A percentile compares a stretch with the other conserved stretches of the same genome.
phyloP scores from a whole-genome alignment of 2,888 invertebrate genomes.

The Stenodema calcarata region DNA sequence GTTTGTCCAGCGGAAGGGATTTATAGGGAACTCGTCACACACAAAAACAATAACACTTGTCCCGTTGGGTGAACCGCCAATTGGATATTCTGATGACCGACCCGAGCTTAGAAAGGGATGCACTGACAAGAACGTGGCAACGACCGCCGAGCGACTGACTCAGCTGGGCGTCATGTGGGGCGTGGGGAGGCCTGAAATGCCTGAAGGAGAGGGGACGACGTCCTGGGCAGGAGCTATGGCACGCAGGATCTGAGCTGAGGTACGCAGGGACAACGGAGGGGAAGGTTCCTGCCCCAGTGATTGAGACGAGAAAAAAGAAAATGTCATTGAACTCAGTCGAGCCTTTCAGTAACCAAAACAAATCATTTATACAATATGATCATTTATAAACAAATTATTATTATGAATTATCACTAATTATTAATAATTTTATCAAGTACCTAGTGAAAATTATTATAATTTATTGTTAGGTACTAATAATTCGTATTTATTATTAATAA shows the following conservation, averaged over 20 bases:
- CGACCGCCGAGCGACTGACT: slow-evolving; percentile 31
- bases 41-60: neutral
- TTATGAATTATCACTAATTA: no score
- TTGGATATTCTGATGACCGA: neutral
- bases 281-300: no score
- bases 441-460: no score
- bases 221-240: neutral
- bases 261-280: no score
- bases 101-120: neutral
- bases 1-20: slow-evolving; percentile 39
- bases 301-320: neutral
- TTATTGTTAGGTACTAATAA: no score
- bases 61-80: neutral
- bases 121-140: slow-evolving; percentile 16
- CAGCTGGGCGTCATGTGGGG: slow-evolving; percentile 7
- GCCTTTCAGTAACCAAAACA: neutral
- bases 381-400: no score
- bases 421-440: no score
- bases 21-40: neutral
- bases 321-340: slow-evolving; percentile 6
- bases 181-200: neutral
- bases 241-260: neutral
- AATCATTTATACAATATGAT: no score
- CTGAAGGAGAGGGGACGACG: neutral
- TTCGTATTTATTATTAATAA: no score